Conservation (phyloP, 2,888 invertebrate species). For the Thysanoteuthis rhombus region DNA sequence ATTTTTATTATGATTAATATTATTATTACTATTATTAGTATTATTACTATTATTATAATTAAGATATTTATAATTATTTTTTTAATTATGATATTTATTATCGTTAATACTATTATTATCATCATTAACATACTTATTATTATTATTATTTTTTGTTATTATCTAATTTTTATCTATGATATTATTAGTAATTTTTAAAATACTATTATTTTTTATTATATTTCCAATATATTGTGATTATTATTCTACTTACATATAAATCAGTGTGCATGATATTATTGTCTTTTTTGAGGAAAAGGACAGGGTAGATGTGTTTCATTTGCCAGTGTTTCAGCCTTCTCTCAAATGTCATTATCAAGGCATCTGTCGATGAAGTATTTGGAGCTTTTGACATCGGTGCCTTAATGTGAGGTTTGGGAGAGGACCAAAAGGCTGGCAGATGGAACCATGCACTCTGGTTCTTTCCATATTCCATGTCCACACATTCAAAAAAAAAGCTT, state of each 20-base stretch:
- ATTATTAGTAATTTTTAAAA: background rate
- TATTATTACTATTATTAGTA: background rate
- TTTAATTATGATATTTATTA: no score
- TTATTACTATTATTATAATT: no score
- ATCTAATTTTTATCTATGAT: background rate
- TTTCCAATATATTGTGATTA: conserved; percentile 12
- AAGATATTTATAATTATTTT: no score
- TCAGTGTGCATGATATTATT: background rate
- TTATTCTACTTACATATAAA: conserved; percentile 12
- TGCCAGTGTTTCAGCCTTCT: conserved; percentile 26
- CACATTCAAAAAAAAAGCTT: background rate
- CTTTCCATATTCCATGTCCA: conserved; percentile 12
- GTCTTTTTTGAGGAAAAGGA: background rate
- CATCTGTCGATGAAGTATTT: background rate
- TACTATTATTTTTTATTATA: background rate
- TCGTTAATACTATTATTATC: no score
- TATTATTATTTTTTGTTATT: background rate
- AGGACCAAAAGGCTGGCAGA: conserved; percentile 17
- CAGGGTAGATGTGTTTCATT: conserved; percentile 13
- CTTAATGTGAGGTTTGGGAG: background rate
- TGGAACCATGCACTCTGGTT: background rate
- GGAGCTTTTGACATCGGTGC: background rate
- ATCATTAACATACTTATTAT: no score
- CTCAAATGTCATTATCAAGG: conserved; percentile 18
- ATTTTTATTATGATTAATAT: conserved; percentile 12